Evolutionary conservation across 2,888 invertebrate species (phyloP).

Genomic region (Drosophila histrio): DNA sequence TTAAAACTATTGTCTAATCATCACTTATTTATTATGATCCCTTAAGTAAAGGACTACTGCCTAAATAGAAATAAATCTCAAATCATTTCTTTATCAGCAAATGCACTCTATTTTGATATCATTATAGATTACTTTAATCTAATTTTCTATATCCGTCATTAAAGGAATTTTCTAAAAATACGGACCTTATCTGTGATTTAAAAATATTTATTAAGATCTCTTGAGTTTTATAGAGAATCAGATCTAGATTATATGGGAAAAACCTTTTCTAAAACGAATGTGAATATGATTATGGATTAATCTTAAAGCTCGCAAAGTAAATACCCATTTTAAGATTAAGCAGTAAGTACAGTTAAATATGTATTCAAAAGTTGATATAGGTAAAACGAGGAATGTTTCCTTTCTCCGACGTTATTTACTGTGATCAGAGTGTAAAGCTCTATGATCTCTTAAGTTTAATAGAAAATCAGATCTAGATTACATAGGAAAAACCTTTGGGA

Average conservation of each 20-base stretch:
- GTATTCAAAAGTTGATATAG: neutral
- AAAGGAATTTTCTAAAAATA: neutral
- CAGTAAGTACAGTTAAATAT: neutral
- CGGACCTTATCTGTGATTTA: neutral
- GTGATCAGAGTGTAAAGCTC: neutral
- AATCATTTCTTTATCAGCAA: neutral
- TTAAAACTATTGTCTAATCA: neutral
- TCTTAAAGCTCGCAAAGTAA: neutral
- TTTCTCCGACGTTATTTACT: neutral
- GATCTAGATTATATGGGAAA: neutral
- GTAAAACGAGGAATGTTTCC: neutral
- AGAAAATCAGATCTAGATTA: no score
- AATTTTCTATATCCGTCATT: neutral
- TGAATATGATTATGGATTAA: neutral
- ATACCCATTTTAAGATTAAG: neutral
- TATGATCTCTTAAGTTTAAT: no score
- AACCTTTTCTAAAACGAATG: neutral
- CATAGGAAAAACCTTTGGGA: no score
- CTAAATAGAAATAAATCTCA: neutral
- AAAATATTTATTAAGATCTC: slow-evolving; percentile 5
- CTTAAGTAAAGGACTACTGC: neutral
- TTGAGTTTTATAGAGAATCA: neutral
- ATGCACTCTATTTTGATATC: neutral
- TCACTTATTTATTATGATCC: neutral
- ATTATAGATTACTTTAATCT: neutral